These are phyloP conservation scores for Cyclina sinensis DNA, from an alignment of 1,140 invertebrate species.

Conservation along the genomic window DNA sequence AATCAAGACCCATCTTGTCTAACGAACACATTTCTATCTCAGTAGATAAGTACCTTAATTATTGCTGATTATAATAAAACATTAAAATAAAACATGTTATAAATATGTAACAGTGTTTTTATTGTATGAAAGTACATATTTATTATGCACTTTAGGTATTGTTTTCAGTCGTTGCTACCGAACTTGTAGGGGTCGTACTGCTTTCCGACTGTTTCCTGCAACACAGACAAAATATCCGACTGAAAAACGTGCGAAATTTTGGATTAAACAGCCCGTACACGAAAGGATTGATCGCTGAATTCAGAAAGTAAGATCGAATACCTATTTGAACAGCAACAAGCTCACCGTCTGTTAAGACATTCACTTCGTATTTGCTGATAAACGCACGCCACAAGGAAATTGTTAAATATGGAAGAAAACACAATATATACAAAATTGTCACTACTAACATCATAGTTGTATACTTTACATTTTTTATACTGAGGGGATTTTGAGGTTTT, in stretches of 20 bases:
- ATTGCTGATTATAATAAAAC: too few species aligned
- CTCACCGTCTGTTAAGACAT: constrained; percentile 28
- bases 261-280: constrained; percentile 74
- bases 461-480: neutral
- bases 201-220: neutral
- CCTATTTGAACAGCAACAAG: constrained; percentile 72
- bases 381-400: too few species aligned
- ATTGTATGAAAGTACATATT: too few species aligned
- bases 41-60: too few species aligned
- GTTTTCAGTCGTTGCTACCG: too few species aligned
- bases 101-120: too few species aligned
- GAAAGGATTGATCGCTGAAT: constrained; percentile 71
- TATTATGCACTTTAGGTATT: too few species aligned
- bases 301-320: constrained; percentile 73
- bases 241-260: constrained; percentile 63
- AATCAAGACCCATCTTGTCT: too few species aligned
- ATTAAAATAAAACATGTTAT: too few species aligned
- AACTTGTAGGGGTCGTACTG: neutral
- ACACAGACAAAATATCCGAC: constrained; percentile 6
- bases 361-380: neutral
- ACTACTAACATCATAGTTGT: constrained; percentile 51
- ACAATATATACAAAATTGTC: constrained; percentile 12
- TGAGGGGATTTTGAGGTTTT: too few species aligned
- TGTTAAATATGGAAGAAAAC: constrained; percentile 37
- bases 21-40: too few species aligned